phyloP scores from a whole-genome alignment of 2,797 vertebrate genomes.

The Bufotes viridis region DNA sequence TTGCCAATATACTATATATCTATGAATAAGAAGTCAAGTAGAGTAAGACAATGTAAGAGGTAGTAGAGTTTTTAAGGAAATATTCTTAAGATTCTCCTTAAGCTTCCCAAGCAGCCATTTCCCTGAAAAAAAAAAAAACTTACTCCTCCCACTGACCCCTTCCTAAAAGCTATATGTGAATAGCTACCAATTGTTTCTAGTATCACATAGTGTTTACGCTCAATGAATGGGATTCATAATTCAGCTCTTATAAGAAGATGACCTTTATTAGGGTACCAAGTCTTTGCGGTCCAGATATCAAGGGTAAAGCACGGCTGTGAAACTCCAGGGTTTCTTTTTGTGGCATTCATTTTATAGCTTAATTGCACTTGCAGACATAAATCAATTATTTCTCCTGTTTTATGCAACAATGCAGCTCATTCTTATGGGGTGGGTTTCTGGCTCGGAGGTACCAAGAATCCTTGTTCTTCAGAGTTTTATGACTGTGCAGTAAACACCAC shows the following conservation, averaged over 20 bases:
- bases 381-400: conserved; percentile 85
- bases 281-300: conserved; percentile 74
- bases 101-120: conserved; percentile 79
- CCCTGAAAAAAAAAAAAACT: conserved; percentile 70
- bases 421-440: conserved; percentile 76
- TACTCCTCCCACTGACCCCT: conserved; percentile 84
- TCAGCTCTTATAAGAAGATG: conserved; percentile 71
- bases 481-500: conserved; percentile 70
- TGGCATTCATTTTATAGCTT: conserved; percentile 87
- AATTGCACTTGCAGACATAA: conserved; percentile 86
- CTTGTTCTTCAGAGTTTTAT: conserved; percentile 82
- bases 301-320: conserved; percentile 69
- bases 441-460: conserved; percentile 74
- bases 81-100: not conserved
- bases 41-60: not conserved
- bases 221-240: conserved; percentile 78
- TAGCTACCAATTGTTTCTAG: conserved; percentile 83
- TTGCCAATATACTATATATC: not conserved
- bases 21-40: too few species aligned
- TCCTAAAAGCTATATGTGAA: conserved; percentile 78
- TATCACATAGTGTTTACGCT: conserved; percentile 84
- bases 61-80: not conserved
- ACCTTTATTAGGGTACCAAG: conserved; percentile 77
- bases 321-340: conserved; percentile 74
- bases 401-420: conserved; percentile 83